Conservation (phyloP, 2,113 vertebrate genomes). For the Equus przewalskii region DNA sequence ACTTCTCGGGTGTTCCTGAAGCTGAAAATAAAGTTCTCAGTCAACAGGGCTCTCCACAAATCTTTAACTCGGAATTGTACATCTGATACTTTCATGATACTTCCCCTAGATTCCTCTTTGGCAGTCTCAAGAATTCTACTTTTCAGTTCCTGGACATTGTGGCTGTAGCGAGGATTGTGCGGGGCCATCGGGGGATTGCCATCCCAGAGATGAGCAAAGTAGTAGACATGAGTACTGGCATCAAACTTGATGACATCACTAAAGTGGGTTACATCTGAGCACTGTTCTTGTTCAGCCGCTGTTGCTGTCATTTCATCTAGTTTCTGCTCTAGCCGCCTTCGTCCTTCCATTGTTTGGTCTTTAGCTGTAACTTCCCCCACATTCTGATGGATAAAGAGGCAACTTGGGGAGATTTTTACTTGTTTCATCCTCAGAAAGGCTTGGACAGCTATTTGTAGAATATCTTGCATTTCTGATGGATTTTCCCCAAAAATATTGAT, state of each 20-base stretch:
- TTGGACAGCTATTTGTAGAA: slow-evolving; percentile 85
- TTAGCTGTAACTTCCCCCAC: slow-evolving; percentile 83
- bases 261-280: slow-evolving; percentile 75
- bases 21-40: slow-evolving; percentile 87
- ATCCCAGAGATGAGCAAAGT: slow-evolving; percentile 86
- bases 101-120: slow-evolving; percentile 57
- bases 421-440: slow-evolving; percentile 87
- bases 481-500: slow-evolving; percentile 88
- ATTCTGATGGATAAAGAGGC: slow-evolving; percentile 87
- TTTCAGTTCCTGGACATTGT: slow-evolving; percentile 85
- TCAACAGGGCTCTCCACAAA: slow-evolving; percentile 83
- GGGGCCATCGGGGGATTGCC: slow-evolving; percentile 86
- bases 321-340: slow-evolving; percentile 75
- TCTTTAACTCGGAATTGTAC: slow-evolving; percentile 79
- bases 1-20: slow-evolving; percentile 86
- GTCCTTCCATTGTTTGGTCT: slow-evolving; percentile 82
- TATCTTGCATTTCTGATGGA: slow-evolving; percentile 87
- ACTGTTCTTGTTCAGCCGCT: slow-evolving; percentile 85
- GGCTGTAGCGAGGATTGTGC: slow-evolving; percentile 84
- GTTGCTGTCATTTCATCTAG: slow-evolving; percentile 83
- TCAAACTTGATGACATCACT: slow-evolving; percentile 86
- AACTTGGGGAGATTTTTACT: slow-evolving; percentile 83
- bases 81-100: slow-evolving; percentile 77
- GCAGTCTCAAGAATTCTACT: slow-evolving; percentile 73
- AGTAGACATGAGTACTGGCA: slow-evolving; percentile 80